Evolutionary conservation across 1,140 invertebrate genomes (phyloP), one percentile per base, ranked within the genome.

Genomic region (Xylocopa sonorina): DNA sequence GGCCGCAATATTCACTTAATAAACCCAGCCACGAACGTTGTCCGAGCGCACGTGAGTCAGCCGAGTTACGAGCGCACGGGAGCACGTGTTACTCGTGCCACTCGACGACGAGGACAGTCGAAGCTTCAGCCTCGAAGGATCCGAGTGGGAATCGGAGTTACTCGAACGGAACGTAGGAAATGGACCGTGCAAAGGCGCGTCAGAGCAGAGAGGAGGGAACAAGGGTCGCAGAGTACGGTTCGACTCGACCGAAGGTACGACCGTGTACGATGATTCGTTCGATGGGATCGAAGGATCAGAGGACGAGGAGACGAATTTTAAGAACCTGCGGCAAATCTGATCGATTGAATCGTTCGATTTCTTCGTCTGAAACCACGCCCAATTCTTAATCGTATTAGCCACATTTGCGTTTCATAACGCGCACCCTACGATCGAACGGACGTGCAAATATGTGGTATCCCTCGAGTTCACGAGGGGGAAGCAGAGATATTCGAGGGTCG

Each of bases 1-100:
- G 14, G 18, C 3, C 10, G 55, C 67, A 69, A 77, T 77, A 77
- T 77, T 77, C 75, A 60, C 64, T 77, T 77, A 77, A 77, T 77
- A 77, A 67, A 69, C 29, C 51, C 18, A 2, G 32, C 50, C 55
- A 27, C 74, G 64, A 46, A 32, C 21, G 29, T 24, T 46, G 74
- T 57, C 5, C 29, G 14, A 7, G 43, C 7, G 75, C 9, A 69
- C 75, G 67, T 78, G 75, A 71, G n/a, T n/a, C n/a, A n/a, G 75
- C 18, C 6, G 43, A 6, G 32, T 60, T 71, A 58, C 32, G n/a
- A 60, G 75, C 10, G 27, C 10, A n/a, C n/a, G n/a, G n/a, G 34
- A 14, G 51, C 32, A 77, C 75, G 64, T 77, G 75, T 71, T 71
- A 57, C 24, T 43, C 51, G 68, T 41, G 68, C 55, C 63, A n/a